Evolutionary conservation across 2,888 invertebrate species (phyloP).

Genomic region (Nebria salina): DNA sequence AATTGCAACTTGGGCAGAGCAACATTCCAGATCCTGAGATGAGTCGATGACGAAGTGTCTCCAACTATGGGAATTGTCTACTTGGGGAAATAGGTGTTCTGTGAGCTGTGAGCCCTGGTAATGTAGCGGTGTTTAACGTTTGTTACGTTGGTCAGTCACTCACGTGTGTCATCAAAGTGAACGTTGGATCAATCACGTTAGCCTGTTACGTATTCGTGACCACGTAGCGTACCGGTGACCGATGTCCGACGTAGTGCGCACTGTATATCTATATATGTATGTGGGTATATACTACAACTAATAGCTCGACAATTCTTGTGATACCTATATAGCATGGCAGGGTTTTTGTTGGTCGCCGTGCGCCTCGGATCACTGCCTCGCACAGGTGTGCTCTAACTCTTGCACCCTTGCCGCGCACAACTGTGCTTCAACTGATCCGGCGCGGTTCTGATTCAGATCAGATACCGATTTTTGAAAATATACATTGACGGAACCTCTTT

Average conservation of each 20-base stretch:
- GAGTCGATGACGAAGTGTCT: background rate
- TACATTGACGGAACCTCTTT: slow-evolving; percentile 6
- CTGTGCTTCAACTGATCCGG: background rate
- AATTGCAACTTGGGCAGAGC: background rate
- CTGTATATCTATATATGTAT: background rate
- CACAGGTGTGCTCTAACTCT: background rate
- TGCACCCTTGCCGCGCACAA: background rate
- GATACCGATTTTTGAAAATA: background rate
- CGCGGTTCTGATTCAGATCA: slow-evolving; percentile 1
- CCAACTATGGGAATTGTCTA: background rate
- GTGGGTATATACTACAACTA: background rate
- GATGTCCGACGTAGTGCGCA: background rate
- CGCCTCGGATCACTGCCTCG: background rate
- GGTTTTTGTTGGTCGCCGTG: background rate
- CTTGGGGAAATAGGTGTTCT: background rate
- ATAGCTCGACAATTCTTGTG: background rate
- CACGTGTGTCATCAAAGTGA: slow-evolving; percentile 27
- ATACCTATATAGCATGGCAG: background rate
- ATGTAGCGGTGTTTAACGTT: background rate
- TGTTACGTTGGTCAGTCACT: background rate
- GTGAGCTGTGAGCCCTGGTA: background rate
- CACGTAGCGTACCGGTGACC: slow-evolving; percentile 1
- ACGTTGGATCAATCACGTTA: slow-evolving; percentile 36
- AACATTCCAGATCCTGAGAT: background rate
- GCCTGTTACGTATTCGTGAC: background rate